Evolutionary conservation across 2,797 vertebrate genomes (phyloP).

Genomic region (Sebastes reedi): DNA sequence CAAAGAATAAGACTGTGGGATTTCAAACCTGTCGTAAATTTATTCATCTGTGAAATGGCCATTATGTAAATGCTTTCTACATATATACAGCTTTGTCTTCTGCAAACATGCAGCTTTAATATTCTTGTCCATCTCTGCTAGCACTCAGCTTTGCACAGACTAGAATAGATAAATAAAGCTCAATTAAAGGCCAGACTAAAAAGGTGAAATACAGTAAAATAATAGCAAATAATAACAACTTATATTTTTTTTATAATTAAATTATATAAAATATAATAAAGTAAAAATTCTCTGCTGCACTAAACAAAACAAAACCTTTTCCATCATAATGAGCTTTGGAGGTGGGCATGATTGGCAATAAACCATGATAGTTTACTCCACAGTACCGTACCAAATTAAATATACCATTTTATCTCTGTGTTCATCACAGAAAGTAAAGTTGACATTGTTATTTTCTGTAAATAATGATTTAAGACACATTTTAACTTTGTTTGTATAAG

Average conservation of each 20-base stretch:
- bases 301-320: background rate
- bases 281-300: accelerated
- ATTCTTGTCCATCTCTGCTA: background rate
- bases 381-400: background rate
- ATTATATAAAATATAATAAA: no score
- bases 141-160: background rate
- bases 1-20: background rate
- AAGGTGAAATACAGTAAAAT: no score
- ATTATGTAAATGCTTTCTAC: background rate
- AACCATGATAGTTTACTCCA: background rate
- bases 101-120: background rate
- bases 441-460: background rate
- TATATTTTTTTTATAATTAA: no score
- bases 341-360: background rate
- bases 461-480: background rate
- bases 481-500: background rate
- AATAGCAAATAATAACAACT: no score
- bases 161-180: no score
- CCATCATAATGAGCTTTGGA: background rate
- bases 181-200: no score
- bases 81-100: background rate
- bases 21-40: background rate
- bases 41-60: background rate
- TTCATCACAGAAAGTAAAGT: background rate
- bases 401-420: background rate